Percentiles rank a stretch among this genome's conserved stretches.
Evolutionary conservation across 2,888 invertebrate genomes (phyloP).

Genomic region (Invenusta paracnida): DNA sequence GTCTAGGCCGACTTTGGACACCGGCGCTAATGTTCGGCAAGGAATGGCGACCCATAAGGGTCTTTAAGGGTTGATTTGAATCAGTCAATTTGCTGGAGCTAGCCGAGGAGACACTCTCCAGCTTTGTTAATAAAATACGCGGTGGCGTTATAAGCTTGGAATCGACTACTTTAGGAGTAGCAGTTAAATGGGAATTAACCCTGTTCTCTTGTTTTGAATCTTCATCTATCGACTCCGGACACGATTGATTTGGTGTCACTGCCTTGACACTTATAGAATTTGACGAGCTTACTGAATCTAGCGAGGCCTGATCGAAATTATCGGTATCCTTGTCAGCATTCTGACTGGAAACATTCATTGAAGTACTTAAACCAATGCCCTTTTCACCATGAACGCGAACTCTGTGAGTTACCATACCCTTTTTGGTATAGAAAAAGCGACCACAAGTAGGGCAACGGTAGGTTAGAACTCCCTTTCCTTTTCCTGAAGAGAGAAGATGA

Average conservation of each 20-base stretch:
- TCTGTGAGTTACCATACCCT: background rate
- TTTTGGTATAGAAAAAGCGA: background rate
- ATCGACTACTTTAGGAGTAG: background rate
- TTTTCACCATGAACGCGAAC: background rate
- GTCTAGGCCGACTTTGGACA: background rate
- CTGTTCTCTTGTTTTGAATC: background rate
- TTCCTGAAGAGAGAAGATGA: too few relatives aligned
- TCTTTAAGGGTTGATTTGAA: background rate
- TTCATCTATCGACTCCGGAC: background rate
- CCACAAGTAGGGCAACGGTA: background rate
- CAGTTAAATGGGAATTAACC: background rate
- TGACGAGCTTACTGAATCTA: too few relatives aligned
- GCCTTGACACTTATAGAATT: background rate
- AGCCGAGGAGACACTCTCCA: background rate
- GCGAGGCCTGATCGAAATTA: too few relatives aligned
- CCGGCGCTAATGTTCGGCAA: too few relatives aligned
- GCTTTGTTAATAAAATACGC: too few relatives aligned
- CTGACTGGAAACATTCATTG: background rate
- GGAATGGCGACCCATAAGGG: too few relatives aligned
- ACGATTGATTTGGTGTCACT: background rate
- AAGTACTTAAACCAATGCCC: background rate
- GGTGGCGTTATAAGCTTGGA: too few relatives aligned
- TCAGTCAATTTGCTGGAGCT: background rate
- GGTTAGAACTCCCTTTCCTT: too few relatives aligned
- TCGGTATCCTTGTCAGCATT: background rate